Evolutionary conservation across 2,113 vertebrate genomes (phyloP).

Genomic region (Malurus elegans): DNA sequence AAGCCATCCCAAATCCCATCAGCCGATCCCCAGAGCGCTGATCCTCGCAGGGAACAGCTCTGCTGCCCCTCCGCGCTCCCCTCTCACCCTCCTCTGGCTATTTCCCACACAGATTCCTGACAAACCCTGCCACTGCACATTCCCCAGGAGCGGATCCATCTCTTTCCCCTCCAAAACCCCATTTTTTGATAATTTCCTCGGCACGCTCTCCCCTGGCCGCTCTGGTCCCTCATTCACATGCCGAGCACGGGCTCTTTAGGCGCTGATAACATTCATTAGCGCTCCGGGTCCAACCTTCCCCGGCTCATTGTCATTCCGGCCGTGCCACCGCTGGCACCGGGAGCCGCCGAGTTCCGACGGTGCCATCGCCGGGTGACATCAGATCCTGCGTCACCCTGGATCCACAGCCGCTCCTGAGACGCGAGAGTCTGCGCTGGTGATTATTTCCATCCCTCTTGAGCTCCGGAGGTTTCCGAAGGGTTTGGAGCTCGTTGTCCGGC

Average conservation of each 20-base stretch:
- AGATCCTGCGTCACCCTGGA: not conserved
- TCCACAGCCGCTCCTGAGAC: not conserved
- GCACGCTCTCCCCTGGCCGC: not conserved
- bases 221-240: not conserved
- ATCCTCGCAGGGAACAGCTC: not conserved
- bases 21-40: fast-evolving
- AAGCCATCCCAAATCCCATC: fast-evolving
- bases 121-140: not conserved
- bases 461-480: not conserved
- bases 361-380: not conserved
- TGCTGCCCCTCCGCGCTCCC: fast-evolving
- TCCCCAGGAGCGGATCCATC: not conserved
- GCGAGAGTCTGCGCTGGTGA: not conserved
- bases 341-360: not conserved
- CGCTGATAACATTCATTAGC: not conserved
- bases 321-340: not conserved
- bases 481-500: not conserved
- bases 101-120: fast-evolving
- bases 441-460: not conserved
- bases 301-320: not conserved
- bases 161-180: not conserved
- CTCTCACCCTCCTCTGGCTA: fast-evolving
- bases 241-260: not conserved
- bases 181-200: fast-evolving
- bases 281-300: not conserved